Base-by-base conservation (phyloP, 2,888 invertebrate species). In the Metopia argyrocephala region DNA sequence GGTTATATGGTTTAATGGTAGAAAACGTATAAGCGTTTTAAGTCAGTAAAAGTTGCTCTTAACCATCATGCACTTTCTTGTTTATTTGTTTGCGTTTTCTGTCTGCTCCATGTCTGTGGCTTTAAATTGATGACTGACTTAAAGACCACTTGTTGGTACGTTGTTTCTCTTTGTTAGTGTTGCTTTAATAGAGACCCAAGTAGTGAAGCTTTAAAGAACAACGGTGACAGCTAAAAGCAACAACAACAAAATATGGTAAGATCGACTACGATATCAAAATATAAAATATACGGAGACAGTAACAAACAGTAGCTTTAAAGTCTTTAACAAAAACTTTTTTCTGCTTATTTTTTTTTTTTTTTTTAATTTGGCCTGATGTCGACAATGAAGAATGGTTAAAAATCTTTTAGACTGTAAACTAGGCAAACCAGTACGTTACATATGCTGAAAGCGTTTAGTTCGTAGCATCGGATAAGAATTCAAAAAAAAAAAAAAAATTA, bases 11-110 rank as follows among this genome's bases (percentile, higher is more conserved):
- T 59, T 65, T 38, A 31, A 79, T 25, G 15, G 9, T 31, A n/a
- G 6, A 12, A 2, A 5, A 31, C 48, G 0, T 54, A 50, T 9
- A 52, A 48, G 54, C 56, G 75, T 31, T 68, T 79, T 84, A 18
- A 28, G 21, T 31, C 18, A 25, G 48, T 71, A 15, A 31, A 71
- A 78, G 71, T 62, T 75, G 68, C 71, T 82, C 71, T 82, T 64
- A 54, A 50, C 61, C 57, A 45, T 85, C 57, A 45, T 85, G 84
- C 84, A 86, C 85, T 86, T 87, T 87, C 86, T 87, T 86, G 85
- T 83, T 85, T 85, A 12, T 64, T 83, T 12, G 23, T n/a, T n/a
- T n/a, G n/a, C n/a, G n/a, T n/a, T n/a, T n/a, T n/a, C n/a, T 62
- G 74, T 64, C 65, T 59, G 62, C 74, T 69, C 48, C 28, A 76